These are phyloP conservation scores for Syrmaticus mikado DNA, from an alignment of 2,113 vertebrate species.

Conservation along the genomic window DNA sequence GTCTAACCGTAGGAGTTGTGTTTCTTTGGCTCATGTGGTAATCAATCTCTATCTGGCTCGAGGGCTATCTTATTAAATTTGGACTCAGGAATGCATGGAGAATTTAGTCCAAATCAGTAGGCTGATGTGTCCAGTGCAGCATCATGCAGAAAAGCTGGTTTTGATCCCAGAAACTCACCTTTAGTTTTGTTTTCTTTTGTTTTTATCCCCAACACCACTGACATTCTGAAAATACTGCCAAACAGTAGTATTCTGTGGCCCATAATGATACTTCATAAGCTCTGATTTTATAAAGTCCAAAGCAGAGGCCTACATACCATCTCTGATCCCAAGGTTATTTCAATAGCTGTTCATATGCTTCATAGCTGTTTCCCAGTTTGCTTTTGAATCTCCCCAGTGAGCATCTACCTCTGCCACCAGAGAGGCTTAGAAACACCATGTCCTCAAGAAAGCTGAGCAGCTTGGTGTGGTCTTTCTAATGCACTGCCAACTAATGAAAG, in stretches of 20 bases:
- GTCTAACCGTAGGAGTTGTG: neutral
- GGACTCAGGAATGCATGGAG: neutral
- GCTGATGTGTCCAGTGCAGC: neutral
- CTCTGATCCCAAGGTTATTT: neutral
- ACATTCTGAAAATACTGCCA: neutral
- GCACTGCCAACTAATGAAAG: constrained; percentile 11
- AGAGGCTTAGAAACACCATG: neutral
- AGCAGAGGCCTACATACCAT: neutral
- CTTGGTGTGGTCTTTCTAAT: neutral
- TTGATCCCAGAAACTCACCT: neutral
- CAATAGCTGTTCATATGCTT: neutral
- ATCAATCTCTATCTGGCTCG: neutral
- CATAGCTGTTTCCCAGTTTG: neutral
- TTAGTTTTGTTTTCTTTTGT: neutral
- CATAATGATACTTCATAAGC: neutral
- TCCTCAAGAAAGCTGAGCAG: neutral
- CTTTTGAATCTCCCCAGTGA: neutral
- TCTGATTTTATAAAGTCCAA: neutral
- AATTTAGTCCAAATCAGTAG: neutral
- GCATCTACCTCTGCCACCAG: neutral
- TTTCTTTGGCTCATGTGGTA: neutral
- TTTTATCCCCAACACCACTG: neutral
- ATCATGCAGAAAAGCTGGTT: neutral
- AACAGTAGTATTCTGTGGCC: neutral
- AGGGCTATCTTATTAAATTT: neutral